phyloP scores from a whole-genome alignment of 2,113 vertebrate genomes.

The Chitala chitala region DNA sequence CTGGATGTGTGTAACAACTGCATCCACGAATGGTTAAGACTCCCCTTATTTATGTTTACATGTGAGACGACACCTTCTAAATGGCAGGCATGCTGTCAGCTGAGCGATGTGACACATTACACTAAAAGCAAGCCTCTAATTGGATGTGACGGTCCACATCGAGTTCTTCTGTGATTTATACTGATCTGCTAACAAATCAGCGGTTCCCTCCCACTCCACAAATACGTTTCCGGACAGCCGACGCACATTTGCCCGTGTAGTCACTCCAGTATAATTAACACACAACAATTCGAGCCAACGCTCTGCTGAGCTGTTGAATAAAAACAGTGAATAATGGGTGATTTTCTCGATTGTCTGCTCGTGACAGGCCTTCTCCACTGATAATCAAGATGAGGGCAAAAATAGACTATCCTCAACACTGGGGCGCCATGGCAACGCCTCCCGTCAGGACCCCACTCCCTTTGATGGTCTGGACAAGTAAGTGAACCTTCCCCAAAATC shows the following conservation, averaged over 20 bases:
- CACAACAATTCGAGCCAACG: not conserved
- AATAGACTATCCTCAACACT: slow-evolving; percentile 21
- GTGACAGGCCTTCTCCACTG: slow-evolving; percentile 26
- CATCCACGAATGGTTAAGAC: too few species aligned
- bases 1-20: too few species aligned
- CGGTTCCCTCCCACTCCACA: not conserved
- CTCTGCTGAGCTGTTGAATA: not conserved
- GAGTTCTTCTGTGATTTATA: not conserved
- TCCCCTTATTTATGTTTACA: too few species aligned
- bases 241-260: not conserved
- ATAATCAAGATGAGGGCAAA: slow-evolving; percentile 13
- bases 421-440: slow-evolving; percentile 31
- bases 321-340: slow-evolving; percentile 5
- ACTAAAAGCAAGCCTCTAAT: not conserved
- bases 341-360: slow-evolving; percentile 29
- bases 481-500: not conserved
- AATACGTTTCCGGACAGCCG: not conserved
- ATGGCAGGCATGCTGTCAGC: too few species aligned
- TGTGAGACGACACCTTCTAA: too few species aligned
- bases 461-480: slow-evolving; percentile 14
- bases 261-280: not conserved
- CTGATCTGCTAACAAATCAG: too few species aligned
- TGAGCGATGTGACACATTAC: not conserved
- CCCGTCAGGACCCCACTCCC: slow-evolving; percentile 13
- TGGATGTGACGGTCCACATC: not conserved